These are phyloP conservation scores for Drosophila paracracens DNA, from an alignment of 2,888 invertebrate species.

Conservation along the genomic window DNA sequence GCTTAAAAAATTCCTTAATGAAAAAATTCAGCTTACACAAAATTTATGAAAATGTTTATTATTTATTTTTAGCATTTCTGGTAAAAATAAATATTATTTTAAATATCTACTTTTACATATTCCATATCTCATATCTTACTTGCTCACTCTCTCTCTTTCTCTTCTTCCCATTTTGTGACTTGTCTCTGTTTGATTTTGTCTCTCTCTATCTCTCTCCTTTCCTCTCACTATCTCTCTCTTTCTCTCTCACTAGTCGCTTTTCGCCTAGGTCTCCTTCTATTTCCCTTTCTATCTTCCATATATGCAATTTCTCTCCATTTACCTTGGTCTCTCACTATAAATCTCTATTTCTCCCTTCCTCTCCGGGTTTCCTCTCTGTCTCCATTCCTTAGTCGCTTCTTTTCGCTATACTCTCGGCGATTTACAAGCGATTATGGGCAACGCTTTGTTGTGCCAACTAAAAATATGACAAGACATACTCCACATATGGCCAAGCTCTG, in stretches of 20 bases:
- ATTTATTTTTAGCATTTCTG: background rate
- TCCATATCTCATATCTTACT: background rate
- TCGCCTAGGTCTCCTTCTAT: background rate
- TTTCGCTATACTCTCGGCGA: conserved; percentile 4
- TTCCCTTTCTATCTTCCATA: background rate
- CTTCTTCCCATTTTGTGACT: background rate
- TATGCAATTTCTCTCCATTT: background rate
- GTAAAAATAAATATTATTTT: too few relatives aligned
- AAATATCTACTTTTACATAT: background rate
- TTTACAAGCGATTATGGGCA: conserved; percentile 66
- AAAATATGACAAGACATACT: conserved; percentile 67
- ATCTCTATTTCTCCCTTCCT: background rate
- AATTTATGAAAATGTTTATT: background rate
- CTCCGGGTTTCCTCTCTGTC: background rate
- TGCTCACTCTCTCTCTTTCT: background rate
- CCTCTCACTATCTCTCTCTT: background rate
- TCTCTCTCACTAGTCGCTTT: background rate
- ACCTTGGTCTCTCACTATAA: background rate
- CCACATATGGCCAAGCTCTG: conserved; percentile 60
- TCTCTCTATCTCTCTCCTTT: background rate
- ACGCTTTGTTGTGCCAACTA: conserved; percentile 71
- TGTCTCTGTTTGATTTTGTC: background rate
- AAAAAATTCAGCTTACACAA: background rate
- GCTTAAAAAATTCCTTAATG: background rate
- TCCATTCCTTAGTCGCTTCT: background rate